Evolutionary conservation across 2,113 vertebrate species (phyloP).

Genomic region (Lamprotornis superbus): DNA sequence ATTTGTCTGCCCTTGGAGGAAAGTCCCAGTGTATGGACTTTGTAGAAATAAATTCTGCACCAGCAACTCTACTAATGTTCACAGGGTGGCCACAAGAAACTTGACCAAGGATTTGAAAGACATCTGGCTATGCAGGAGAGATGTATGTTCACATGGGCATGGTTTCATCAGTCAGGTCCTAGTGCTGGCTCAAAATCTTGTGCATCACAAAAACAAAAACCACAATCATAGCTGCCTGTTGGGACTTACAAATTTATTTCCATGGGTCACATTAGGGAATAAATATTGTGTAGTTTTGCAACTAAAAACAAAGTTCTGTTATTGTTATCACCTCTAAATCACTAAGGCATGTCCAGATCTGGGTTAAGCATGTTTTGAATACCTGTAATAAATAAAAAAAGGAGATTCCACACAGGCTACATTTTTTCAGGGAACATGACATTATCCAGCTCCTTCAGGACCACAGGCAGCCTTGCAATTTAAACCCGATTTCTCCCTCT

Average conservation of each 20-base stretch:
- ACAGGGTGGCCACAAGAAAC: neutral
- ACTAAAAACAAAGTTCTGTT: neutral
- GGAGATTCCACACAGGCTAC: neutral
- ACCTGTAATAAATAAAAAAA: neutral
- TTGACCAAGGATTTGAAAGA: neutral
- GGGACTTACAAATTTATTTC: neutral
- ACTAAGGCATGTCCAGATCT: neutral
- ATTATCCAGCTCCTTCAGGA: neutral
- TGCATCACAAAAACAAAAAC: neutral
- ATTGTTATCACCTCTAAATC: neutral
- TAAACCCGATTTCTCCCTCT: neutral
- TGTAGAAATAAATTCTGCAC: neutral
- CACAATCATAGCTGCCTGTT: neutral
- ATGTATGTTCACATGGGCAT: fast-evolving
- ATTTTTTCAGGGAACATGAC: neutral
- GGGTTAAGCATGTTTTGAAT: neutral
- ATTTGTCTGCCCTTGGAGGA: neutral
- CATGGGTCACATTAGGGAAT: neutral
- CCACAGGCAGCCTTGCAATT: neutral
- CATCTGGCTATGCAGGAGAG: neutral
- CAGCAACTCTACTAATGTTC: neutral
- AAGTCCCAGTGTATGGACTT: neutral
- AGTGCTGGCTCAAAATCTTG: neutral
- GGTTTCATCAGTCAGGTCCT: neutral
- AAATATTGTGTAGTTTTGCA: neutral